Conservation (phyloP, 2,888 invertebrate genomes). For the Synanthedon myopaeformis region DNA sequence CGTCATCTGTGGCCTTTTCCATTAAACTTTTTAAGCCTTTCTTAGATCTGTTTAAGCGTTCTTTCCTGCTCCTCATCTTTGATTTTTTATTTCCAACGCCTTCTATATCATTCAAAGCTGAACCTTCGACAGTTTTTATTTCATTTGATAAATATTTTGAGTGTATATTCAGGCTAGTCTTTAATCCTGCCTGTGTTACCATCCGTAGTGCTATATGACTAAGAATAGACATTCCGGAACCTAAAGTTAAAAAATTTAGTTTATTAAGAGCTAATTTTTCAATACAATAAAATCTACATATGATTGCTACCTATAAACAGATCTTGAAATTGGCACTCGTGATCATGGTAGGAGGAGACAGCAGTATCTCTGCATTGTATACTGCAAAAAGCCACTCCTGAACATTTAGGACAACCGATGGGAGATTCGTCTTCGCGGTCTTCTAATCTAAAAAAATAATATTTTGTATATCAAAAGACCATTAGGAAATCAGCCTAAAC, state of each 20-base stretch:
- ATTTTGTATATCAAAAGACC: too few relatives aligned
- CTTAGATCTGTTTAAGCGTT: constrained; percentile 47
- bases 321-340: constrained; percentile 81
- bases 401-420: constrained; percentile 79
- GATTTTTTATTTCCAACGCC: constrained; percentile 40
- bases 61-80: constrained; percentile 53
- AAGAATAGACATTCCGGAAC: constrained; percentile 85
- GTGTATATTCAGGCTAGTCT: constrained; percentile 56
- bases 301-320: constrained; percentile 74
- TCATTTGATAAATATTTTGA: constrained; percentile 44
- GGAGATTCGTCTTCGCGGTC: constrained; percentile 62
- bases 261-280: neutral
- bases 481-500: too few relatives aligned
- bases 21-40: constrained; percentile 37
- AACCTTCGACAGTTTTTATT: constrained; percentile 36
- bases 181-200: constrained; percentile 76
- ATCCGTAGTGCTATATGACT: constrained; percentile 81
- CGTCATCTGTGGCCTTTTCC: constrained; percentile 26
- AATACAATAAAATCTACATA: neutral
- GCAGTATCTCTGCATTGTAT: constrained; percentile 75
- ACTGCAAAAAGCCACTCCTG: constrained; percentile 82
- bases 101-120: constrained; percentile 47
- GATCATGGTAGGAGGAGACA: constrained; percentile 75
- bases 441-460: constrained; percentile 25
- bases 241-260: constrained; percentile 28